Percentiles rank a stretch among this genome's conserved stretches.
These are phyloP conservation scores for Holotrichia oblita DNA, from an alignment of 1,140 invertebrate genomes.

Conservation along the genomic window DNA sequence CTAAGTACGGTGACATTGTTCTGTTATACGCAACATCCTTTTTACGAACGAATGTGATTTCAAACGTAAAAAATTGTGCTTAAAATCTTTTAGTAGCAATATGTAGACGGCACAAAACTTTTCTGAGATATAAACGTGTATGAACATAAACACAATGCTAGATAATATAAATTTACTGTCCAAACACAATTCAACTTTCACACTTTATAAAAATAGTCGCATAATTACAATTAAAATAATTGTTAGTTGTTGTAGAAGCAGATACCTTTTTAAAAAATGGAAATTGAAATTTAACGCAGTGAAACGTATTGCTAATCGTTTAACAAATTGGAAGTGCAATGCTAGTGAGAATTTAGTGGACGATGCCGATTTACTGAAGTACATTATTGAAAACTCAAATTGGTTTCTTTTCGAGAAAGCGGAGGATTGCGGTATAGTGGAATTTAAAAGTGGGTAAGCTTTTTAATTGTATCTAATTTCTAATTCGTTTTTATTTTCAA, in stretches of 20 bases:
- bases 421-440: slow-evolving; percentile 45
- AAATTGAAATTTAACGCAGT: background rate
- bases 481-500: slow-evolving; percentile 15
- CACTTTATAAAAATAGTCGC: background rate
- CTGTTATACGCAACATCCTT: slow-evolving; percentile 20
- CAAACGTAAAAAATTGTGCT: slow-evolving; percentile 1
- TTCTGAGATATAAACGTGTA: background rate
- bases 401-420: slow-evolving; percentile 54
- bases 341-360: slow-evolving; percentile 34
- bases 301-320: background rate
- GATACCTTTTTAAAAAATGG: background rate
- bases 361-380: slow-evolving; percentile 49
- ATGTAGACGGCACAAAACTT: background rate
- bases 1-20: slow-evolving; percentile 18
- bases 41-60: background rate
- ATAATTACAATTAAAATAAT: background rate
- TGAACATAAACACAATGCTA: background rate
- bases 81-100: background rate
- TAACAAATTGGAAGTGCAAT: background rate
- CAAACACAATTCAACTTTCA: background rate
- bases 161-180: background rate
- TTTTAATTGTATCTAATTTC: slow-evolving; percentile 22
- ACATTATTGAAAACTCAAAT: slow-evolving; percentile 54
- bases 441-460: slow-evolving; percentile 49
- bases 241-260: background rate